A percentile compares a stretch with the other conserved stretches of the same genome.
phyloP scores from a whole-genome alignment of 2,888 invertebrate genomes.

The Pachliopta kotzebuea region DNA sequence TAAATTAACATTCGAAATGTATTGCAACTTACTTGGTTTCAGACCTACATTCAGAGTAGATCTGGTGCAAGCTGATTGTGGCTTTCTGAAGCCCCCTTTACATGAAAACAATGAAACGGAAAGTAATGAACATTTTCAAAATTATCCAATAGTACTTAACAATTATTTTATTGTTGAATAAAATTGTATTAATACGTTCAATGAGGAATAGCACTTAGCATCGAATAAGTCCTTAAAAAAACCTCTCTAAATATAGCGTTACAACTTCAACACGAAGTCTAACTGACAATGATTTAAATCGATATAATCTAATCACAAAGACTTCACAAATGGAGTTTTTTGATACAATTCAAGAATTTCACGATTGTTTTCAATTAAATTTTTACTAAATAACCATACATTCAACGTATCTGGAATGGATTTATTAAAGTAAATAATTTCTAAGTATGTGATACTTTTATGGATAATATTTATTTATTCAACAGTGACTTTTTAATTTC shows the following conservation, averaged over 20 bases:
- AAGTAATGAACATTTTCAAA: constrained; percentile 15
- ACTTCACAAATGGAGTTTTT: too few relatives aligned
- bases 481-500: background rate
- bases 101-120: constrained; percentile 27
- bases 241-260: background rate
- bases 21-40: constrained; percentile 17
- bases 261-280: too few relatives aligned
- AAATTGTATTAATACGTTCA: background rate
- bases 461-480: background rate
- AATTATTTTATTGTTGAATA: background rate
- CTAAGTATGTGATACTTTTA: too few relatives aligned
- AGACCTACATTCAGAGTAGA: constrained; percentile 17
- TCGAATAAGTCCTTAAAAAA: background rate
- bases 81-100: constrained; percentile 25
- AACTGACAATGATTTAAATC: too few relatives aligned
- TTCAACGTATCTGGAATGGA: too few relatives aligned
- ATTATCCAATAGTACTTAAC: background rate
- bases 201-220: background rate
- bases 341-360: too few relatives aligned
- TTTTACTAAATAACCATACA: too few relatives aligned
- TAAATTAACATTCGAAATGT: background rate
- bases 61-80: constrained; percentile 6
- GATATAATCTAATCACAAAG: too few relatives aligned
- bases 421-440: too few relatives aligned
- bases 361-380: too few relatives aligned